phyloP scores from a whole-genome alignment of 2,888 invertebrate genomes.

The Amphipyra tragopoginis region DNA sequence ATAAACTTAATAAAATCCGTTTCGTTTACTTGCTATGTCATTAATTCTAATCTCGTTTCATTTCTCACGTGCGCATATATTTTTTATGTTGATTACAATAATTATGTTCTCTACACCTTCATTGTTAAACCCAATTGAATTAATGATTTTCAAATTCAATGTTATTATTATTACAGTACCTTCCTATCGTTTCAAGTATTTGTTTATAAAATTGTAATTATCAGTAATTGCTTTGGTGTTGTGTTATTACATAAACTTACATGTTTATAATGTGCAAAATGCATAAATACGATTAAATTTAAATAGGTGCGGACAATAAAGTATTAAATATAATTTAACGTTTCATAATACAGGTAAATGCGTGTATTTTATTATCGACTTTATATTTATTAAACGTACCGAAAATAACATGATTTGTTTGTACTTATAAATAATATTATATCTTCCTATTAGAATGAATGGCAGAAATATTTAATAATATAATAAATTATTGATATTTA shows the following conservation, averaged over 20 bases:
- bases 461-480: neutral
- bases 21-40: constrained; percentile 8
- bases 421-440: constrained; percentile 10
- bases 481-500: constrained; percentile 3
- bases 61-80: constrained; percentile 8
- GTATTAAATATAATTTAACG: constrained; percentile 16
- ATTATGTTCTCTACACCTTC: no score
- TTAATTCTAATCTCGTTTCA: constrained; percentile 29
- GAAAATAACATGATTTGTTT: constrained; percentile 18
- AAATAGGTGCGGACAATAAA: constrained; percentile 3
- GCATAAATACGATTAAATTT: neutral
- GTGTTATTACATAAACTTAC: neutral
- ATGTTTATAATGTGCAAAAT: neutral
- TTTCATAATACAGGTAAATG: constrained; percentile 37
- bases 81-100: constrained; percentile 16
- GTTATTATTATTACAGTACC: no score
- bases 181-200: no score
- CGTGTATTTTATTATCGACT: constrained; percentile 23
- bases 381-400: constrained; percentile 36
- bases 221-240: neutral
- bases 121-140: constrained; percentile 3
- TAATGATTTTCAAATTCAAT: neutral
- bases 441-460: constrained; percentile 15
- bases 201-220: no score
- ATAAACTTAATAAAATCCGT: constrained; percentile 1